Evolutionary conservation across 2,888 invertebrate genomes (phyloP).

Genomic region (Amphiduros pacificus): DNA sequence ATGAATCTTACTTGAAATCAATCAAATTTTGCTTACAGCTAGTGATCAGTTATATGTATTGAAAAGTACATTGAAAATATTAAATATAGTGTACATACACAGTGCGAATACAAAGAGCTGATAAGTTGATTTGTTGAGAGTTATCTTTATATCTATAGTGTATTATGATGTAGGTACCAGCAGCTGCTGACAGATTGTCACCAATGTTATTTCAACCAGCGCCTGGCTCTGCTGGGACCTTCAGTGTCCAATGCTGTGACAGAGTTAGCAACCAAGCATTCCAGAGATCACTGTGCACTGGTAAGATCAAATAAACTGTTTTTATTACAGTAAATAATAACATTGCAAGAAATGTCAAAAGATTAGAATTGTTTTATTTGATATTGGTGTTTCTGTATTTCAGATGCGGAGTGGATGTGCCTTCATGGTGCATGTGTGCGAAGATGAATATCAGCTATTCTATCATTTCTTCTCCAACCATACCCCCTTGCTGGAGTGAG

Average conservation of each 20-base stretch:
- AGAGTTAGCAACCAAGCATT: slow-evolving; percentile 67
- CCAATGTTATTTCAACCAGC: slow-evolving; percentile 77
- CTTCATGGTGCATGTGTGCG: slow-evolving; percentile 87
- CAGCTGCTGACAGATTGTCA: slow-evolving; percentile 78
- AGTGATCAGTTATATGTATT: no score
- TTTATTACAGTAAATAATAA: no score
- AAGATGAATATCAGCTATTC: slow-evolving; percentile 91
- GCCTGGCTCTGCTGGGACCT: slow-evolving; percentile 71
- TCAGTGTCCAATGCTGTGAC: slow-evolving; percentile 73
- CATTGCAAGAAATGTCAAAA: neutral
- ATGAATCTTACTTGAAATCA: no score
- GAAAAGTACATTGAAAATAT: no score
- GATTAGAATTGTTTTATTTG: neutral
- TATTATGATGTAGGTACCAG: slow-evolving; percentile 66
- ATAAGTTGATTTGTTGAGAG: no score
- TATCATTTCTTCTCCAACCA: slow-evolving; percentile 82
- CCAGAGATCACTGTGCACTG: slow-evolving; percentile 78
- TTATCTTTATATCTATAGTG: no score
- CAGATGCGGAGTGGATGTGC: slow-evolving; percentile 79
- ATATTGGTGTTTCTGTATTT: no score
- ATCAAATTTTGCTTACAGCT: no score
- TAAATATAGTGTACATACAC: no score
- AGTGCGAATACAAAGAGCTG: no score
- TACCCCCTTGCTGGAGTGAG: slow-evolving; percentile 62
- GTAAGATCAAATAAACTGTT: no score